Percentiles rank a stretch among this genome's conserved stretches.
Evolutionary conservation across 92 coral and sea anemone genomes (phyloP).

Genomic region (Epizoanthus stellaris): DNA sequence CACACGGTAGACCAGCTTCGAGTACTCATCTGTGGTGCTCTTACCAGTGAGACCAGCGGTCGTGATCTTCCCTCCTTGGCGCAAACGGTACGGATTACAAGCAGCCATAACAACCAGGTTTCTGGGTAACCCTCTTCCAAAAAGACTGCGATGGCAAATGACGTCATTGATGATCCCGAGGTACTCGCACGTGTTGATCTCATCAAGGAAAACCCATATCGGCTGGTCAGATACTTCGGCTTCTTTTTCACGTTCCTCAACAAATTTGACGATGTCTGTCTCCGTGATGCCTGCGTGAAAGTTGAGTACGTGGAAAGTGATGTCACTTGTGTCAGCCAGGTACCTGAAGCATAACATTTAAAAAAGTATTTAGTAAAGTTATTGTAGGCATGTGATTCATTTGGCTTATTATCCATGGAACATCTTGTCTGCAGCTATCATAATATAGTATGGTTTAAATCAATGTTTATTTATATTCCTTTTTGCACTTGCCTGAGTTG

Average conservation of each 20-base stretch:
- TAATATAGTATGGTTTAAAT: too few species aligned
- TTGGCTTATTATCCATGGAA: too few species aligned
- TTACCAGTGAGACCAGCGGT: constrained; percentile 90
- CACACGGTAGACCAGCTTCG: constrained; percentile 90
- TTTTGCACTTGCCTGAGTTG: too few species aligned
- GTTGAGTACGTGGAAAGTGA: constrained; percentile 69
- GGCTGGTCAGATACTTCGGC: constrained; percentile 55
- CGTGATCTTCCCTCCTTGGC: constrained; percentile 65
- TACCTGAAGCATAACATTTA: constrained; percentile 21
- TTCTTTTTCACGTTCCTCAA: constrained; percentile 46
- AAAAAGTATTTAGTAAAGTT: too few species aligned
- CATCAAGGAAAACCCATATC: constrained; percentile 89
- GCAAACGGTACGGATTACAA: constrained; percentile 91
- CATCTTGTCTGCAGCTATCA: too few species aligned
- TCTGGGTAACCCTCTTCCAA: constrained; percentile 65
- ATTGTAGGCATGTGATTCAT: too few species aligned
- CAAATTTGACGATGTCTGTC: constrained; percentile 58
- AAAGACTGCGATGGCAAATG: constrained; percentile 77
- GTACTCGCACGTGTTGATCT: constrained; percentile 92
- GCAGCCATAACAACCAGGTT: constrained; percentile 89
- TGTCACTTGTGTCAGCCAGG: constrained; percentile 73
- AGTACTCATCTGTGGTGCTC: constrained; percentile 71
- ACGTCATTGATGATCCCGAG: constrained; percentile 83
- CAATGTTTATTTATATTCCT: too few species aligned
- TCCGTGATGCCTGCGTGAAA: constrained; percentile 91